Evolutionary conservation across 1,140 invertebrate species (phyloP).

Genomic region (Drosophila eugracilis): DNA sequence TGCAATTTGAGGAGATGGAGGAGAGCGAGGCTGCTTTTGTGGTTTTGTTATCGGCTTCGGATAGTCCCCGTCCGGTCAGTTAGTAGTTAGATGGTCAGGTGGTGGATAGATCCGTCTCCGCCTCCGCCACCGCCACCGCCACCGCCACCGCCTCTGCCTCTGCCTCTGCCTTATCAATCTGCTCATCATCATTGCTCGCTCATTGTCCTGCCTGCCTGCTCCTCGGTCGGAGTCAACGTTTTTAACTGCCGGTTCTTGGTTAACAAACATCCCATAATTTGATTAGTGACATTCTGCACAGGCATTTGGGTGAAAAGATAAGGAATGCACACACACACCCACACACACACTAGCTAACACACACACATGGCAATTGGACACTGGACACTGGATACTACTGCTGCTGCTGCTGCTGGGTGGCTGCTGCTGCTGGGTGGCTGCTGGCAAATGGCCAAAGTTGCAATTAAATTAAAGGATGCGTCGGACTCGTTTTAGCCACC

Average conservation of each 20-base stretch:
- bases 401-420: too few relatives aligned
- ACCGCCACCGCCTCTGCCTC: too few relatives aligned
- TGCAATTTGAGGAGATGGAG: conserved; percentile 5
- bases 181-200: conserved; percentile 55
- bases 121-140: too few relatives aligned
- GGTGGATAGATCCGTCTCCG: background rate
- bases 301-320: conserved; percentile 79
- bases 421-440: too few relatives aligned
- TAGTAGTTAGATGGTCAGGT: background rate
- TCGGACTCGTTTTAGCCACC: conserved; percentile 13
- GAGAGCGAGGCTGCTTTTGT: conserved; percentile 1
- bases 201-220: too few relatives aligned
- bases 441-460: conserved; percentile 56
- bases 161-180: conserved; percentile 47
- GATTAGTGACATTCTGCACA: conserved; percentile 78
- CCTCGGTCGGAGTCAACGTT: conserved; percentile 7
- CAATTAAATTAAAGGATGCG: conserved; percentile 65
- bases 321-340: conserved; percentile 50
- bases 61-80: conserved; percentile 1
- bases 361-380: conserved; percentile 11
- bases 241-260: conserved; percentile 30
- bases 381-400: conserved; percentile 4
- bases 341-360: conserved; percentile 25
- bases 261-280: conserved; percentile 77
- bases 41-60: conserved; percentile 17